phyloP scores from a whole-genome alignment of 2,888 invertebrate species.

The Mimas tiliae region DNA sequence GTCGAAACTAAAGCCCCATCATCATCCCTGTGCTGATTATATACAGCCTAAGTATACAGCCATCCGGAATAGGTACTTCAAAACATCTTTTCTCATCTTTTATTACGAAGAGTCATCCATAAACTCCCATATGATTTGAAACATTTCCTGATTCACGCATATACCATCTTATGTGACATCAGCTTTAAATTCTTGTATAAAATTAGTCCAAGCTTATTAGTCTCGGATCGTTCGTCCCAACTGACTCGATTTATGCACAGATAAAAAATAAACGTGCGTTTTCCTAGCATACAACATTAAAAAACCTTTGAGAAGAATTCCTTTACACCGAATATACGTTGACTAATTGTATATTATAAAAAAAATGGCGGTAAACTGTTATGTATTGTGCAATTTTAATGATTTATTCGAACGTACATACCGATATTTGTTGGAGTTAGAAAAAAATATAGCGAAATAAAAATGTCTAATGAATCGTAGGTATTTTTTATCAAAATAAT shows the following conservation, averaged over 20 bases:
- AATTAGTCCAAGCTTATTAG: conserved; percentile 42
- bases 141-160: conserved; percentile 16
- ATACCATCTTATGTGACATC: conserved; percentile 2
- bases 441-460: neutral
- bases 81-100: no score
- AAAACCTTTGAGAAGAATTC: conserved; percentile 26
- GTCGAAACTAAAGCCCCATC: no score
- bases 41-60: no score
- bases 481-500: no score
- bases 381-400: neutral
- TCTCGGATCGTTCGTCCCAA: conserved; percentile 37
- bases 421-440: neutral
- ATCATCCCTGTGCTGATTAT: no score
- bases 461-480: no score
- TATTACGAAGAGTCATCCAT: no score
- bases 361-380: conserved; percentile 21
- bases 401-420: neutral
- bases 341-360: conserved; percentile 30
- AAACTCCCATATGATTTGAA: conserved; percentile 24
- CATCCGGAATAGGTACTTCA: no score
- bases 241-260: conserved; percentile 37
- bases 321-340: conserved; percentile 27
- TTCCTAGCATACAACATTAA: conserved; percentile 6
- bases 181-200: conserved; percentile 26
- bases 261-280: conserved; percentile 24